A percentile compares a stretch with the other conserved stretches of the same genome.
These are phyloP conservation scores for Synodontis membranacea DNA, from an alignment of 2,113 vertebrate genomes.

Conservation along the genomic window DNA sequence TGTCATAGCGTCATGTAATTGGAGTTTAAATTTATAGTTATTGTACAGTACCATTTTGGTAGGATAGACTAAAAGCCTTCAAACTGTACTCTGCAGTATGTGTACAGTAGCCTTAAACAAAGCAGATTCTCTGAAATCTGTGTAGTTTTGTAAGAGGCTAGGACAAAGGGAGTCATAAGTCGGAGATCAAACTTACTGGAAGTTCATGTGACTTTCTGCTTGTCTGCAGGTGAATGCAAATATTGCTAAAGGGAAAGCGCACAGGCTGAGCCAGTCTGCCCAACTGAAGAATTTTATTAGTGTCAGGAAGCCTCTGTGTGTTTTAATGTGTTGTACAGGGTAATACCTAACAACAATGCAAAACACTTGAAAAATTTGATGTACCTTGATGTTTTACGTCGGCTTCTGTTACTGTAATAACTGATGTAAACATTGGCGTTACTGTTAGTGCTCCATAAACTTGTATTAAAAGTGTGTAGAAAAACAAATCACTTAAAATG, in stretches of 20 bases:
- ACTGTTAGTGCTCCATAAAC: not conserved
- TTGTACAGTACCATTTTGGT: not conserved
- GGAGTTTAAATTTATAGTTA: no score
- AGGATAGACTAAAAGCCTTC: not conserved
- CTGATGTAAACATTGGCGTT: not conserved
- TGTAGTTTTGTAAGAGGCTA: not conserved
- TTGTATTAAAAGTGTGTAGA: not conserved
- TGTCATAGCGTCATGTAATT: not conserved
- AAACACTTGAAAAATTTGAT: no score
- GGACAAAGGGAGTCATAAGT: no score
- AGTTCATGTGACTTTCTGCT: not conserved
- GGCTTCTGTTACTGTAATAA: no score
- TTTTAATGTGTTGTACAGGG: not conserved
- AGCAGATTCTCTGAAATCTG: not conserved
- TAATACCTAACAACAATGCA: not conserved
- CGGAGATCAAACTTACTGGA: not conserved
- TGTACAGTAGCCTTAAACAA: not conserved
- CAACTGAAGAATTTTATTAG: not conserved
- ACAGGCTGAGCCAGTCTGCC: not conserved
- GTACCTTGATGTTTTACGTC: no score
- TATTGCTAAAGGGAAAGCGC: not conserved
- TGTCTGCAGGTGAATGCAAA: not conserved
- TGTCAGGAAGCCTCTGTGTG: not conserved
- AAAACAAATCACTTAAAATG: not conserved
- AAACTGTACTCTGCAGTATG: not conserved